These are phyloP conservation scores for Nanorana parkeri DNA, from an alignment of 2,113 vertebrate genomes.

Conservation along the genomic window DNA sequence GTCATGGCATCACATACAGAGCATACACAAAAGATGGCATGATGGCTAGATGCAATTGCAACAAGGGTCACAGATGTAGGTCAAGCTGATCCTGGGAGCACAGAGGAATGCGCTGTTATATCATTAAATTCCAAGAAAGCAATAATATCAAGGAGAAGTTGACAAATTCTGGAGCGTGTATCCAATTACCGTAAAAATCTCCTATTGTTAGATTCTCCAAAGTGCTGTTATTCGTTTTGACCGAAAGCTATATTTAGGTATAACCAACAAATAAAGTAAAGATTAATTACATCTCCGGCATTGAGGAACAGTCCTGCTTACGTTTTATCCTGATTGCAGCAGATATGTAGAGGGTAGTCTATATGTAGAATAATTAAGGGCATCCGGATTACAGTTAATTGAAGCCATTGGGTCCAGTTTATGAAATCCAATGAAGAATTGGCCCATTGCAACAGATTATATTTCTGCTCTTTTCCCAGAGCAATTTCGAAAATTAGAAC, in stretches of 20 bases:
- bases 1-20: not conserved
- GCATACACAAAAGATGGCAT: not conserved
- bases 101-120: not conserved
- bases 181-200: not conserved
- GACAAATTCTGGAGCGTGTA: conserved; percentile 30
- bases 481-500: too few species aligned
- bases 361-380: too few species aligned
- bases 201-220: conserved; percentile 1
- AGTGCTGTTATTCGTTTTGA: not conserved
- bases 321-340: not conserved
- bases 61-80: conserved; percentile 25
- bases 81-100: conserved; percentile 8
- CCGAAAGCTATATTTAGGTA: not conserved
- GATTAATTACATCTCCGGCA: not conserved
- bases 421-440: too few species aligned
- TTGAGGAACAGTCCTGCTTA: not conserved
- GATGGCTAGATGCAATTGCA: not conserved
- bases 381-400: too few species aligned
- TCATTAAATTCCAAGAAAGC: conserved; percentile 27
- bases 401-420: too few species aligned
- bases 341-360: not conserved
- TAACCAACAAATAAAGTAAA: not conserved
- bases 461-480: too few species aligned
- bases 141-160: conserved; percentile 18
- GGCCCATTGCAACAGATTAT: too few species aligned